A percentile compares a stretch with the other conserved stretches of the same genome.
These are phyloP conservation scores for Drosophila seguyi DNA, from an alignment of 1,140 invertebrate genomes.

Conservation along the genomic window DNA sequence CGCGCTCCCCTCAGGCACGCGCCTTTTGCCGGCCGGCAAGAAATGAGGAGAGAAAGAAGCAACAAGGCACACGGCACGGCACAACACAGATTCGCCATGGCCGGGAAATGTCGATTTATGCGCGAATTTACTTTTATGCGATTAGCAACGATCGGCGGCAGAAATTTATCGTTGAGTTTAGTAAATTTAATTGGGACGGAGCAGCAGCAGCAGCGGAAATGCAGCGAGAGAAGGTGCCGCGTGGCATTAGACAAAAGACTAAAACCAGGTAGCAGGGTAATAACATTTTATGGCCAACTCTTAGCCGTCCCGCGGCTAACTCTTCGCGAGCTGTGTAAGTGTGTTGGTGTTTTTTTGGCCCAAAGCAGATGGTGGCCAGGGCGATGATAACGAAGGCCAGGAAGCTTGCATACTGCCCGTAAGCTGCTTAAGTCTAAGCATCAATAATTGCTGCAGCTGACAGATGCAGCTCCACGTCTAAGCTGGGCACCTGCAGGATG, in stretches of 20 bases:
- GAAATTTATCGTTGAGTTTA: slow-evolving; percentile 81
- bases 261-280: slow-evolving; percentile 73
- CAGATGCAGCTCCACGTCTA: slow-evolving; percentile 7
- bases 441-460: slow-evolving; percentile 54
- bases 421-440: slow-evolving; percentile 66
- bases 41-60: neutral
- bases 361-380: slow-evolving; percentile 49
- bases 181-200: slow-evolving; percentile 81
- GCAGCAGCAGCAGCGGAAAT: slow-evolving; percentile 19
- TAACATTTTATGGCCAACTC: slow-evolving; percentile 75
- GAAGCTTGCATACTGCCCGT: slow-evolving; percentile 17
- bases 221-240: slow-evolving; percentile 24
- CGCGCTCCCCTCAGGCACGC: slow-evolving; percentile 50
- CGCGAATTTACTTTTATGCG: slow-evolving; percentile 84
- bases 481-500: neutral
- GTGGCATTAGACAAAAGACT: slow-evolving; percentile 67
- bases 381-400: slow-evolving; percentile 40
- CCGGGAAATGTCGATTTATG: slow-evolving; percentile 73
- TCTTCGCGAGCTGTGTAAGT: slow-evolving; percentile 31
- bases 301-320: slow-evolving; percentile 41
- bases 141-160: slow-evolving; percentile 77
- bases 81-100: slow-evolving; percentile 26
- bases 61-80: too few species aligned
- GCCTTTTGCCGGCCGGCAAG: slow-evolving; percentile 68
- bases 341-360: slow-evolving; percentile 5